phyloP scores from a whole-genome alignment of 2,888 invertebrate species.

The Rotaria sp. region DNA sequence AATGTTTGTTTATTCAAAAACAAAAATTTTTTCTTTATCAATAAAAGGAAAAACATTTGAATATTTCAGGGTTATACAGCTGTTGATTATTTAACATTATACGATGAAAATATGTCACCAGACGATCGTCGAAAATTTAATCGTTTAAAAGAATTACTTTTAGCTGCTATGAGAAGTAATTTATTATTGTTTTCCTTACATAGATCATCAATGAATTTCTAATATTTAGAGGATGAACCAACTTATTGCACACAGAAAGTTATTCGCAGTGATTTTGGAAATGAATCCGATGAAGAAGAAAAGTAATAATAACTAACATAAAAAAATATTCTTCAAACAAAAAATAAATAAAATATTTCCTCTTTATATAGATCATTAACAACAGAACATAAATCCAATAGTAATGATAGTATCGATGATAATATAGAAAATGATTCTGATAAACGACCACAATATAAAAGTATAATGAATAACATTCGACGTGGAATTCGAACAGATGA shows the following conservation, averaged over 20 bases:
- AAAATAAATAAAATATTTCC: no score
- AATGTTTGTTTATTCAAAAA: neutral
- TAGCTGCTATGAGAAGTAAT: neutral
- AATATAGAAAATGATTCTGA: neutral
- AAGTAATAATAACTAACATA: neutral
- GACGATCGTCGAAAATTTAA: neutral
- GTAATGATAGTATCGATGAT: neutral
- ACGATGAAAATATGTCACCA: slow-evolving; percentile 2
- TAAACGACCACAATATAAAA: neutral
- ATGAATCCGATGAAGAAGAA: neutral
- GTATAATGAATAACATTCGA: slow-evolving; percentile 17
- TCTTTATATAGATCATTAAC: neutral
- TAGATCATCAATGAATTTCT: neutral
- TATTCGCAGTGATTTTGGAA: neutral
- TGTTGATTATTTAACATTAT: neutral
- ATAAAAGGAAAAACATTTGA: neutral
- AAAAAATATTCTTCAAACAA: neutral
- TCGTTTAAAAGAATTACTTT: neutral
- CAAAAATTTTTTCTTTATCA: neutral
- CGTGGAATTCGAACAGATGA: slow-evolving; percentile 14
- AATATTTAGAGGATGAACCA: neutral
- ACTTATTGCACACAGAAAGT: neutral
- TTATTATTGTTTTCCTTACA: neutral
- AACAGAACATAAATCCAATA: neutral
- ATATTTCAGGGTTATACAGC: slow-evolving; percentile 11